Evolutionary conservation across 2,888 invertebrate species (phyloP).

Genomic region (Toxonevra muliebris): DNA sequence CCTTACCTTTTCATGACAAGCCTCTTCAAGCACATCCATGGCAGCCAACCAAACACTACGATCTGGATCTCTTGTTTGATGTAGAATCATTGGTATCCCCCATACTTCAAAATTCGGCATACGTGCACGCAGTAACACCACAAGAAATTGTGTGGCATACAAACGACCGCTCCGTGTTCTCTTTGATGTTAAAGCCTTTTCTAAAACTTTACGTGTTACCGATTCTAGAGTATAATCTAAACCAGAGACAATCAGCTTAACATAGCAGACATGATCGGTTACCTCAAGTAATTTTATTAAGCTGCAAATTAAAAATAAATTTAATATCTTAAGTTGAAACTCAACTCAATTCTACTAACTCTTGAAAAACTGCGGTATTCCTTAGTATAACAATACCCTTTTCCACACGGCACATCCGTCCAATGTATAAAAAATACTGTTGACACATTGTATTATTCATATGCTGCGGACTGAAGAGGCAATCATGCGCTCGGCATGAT

Average conservation of each 20-base stretch:
- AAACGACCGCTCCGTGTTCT: conserved; percentile 71
- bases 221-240: conserved; percentile 86
- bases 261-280: conserved; percentile 90
- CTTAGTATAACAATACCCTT: conserved; percentile 77
- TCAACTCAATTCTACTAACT: conserved; percentile 72
- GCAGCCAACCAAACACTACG: conserved; percentile 83
- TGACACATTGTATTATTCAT: conserved; percentile 91
- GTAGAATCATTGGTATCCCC: conserved; percentile 86
- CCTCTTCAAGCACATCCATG: conserved; percentile 86
- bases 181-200: conserved; percentile 62
- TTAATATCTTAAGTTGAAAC: conserved; percentile 4
- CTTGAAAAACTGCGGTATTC: conserved; percentile 77
- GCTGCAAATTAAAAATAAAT: conserved; percentile 66
- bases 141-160: conserved; percentile 91
- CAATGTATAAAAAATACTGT: conserved; percentile 93
- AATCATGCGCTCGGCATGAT: conserved; percentile 83
- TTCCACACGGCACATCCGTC: conserved; percentile 80
- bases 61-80: conserved; percentile 85
- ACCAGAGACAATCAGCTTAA: conserved; percentile 91
- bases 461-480: conserved; percentile 86
- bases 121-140: conserved; percentile 81
- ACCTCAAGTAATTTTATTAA: conserved; percentile 81
- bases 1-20: conserved; percentile 83
- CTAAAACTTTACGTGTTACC: conserved; percentile 73
- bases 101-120: conserved; percentile 81